These are phyloP conservation scores for Bhutanitis thaidina DNA, from an alignment of 2,888 invertebrate genomes.

Conservation along the genomic window DNA sequence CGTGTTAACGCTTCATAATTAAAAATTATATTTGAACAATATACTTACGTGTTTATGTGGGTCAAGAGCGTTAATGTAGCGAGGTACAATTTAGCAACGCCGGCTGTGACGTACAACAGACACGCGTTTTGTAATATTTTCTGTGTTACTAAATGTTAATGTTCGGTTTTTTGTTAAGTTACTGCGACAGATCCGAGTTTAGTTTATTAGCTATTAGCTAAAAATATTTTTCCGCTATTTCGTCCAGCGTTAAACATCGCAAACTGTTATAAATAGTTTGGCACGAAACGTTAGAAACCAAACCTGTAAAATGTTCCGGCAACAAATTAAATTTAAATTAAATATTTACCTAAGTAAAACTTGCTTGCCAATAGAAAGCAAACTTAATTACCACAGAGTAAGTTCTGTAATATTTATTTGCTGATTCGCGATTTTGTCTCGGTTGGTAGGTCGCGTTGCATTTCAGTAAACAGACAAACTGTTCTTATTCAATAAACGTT, in stretches of 20 bases:
- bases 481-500: constrained; percentile 15
- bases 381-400: neutral
- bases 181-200: too few relatives aligned
- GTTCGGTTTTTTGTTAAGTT: too few relatives aligned
- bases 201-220: too few relatives aligned
- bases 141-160: neutral
- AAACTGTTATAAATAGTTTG: too few relatives aligned
- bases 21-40: constrained; percentile 36
- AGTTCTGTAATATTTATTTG: neutral
- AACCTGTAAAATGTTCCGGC: too few relatives aligned
- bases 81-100: constrained; percentile 20
- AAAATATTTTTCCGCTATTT: too few relatives aligned
- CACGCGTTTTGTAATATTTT: too few relatives aligned
- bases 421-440: neutral
- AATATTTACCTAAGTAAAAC: neutral
- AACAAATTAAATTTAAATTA: too few relatives aligned
- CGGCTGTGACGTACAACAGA: neutral
- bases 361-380: neutral
- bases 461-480: constrained; percentile 5
- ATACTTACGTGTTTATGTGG: constrained; percentile 35
- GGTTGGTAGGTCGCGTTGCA: constrained; percentile 2
- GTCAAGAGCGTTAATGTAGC: constrained; percentile 45
- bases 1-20: constrained; percentile 11
- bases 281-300: too few relatives aligned
- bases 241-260: too few relatives aligned